Evolutionary conservation across 1,140 invertebrate genomes (phyloP).

Genomic region (Chlorops oryzae): DNA sequence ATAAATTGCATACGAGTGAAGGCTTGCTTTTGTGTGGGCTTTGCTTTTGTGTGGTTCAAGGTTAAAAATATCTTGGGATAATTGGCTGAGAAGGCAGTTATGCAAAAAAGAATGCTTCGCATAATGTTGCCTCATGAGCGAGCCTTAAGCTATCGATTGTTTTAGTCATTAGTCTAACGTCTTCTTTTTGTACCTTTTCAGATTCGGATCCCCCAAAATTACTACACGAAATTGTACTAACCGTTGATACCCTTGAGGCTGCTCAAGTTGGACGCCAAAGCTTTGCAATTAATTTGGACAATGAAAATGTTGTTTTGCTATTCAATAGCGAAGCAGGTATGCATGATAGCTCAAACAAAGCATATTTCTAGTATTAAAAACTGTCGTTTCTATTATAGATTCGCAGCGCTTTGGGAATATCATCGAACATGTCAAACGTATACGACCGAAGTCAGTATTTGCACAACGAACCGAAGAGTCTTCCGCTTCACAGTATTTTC

Average conservation of each 20-base stretch:
- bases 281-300: conserved; percentile 37
- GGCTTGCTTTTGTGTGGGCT: too few relatives aligned
- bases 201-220: conserved; percentile 28
- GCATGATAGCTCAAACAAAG: too few relatives aligned
- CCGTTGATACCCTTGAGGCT: conserved; percentile 37
- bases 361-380: neutral
- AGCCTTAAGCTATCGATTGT: too few relatives aligned
- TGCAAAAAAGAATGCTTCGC: too few relatives aligned
- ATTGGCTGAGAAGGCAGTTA: too few relatives aligned
- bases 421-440: conserved; percentile 70
- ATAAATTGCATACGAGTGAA: too few relatives aligned
- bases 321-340: conserved; percentile 36
- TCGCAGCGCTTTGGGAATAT: conserved; percentile 70
- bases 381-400: conserved; percentile 50
- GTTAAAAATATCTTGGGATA: too few relatives aligned
- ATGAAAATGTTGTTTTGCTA: conserved; percentile 36
- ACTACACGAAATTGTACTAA: conserved; percentile 40
- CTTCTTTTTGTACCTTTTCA: conserved; percentile 11
- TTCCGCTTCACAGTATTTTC: conserved; percentile 95
- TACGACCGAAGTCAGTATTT: conserved; percentile 79
- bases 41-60: too few relatives aligned
- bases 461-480: conserved; percentile 95
- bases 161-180: too few relatives aligned
- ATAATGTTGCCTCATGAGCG: too few relatives aligned
- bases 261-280: conserved; percentile 33